phyloP scores from a whole-genome alignment of 2,797 vertebrate species.

The Bradypus variegatus region DNA sequence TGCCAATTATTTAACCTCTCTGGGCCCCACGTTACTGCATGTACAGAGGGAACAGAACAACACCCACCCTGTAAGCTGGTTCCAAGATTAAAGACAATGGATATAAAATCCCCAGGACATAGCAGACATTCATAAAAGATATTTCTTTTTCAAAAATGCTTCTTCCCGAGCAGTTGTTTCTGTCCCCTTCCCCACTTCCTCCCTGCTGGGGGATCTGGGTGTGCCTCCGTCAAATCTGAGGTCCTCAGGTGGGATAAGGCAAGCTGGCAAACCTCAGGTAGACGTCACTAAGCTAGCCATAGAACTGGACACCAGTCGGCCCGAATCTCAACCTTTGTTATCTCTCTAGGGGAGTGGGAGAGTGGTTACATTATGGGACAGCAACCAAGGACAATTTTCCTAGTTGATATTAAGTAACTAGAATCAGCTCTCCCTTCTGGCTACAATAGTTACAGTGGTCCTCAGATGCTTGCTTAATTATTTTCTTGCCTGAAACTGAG shows the following conservation, averaged over 20 bases:
- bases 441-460: neutral
- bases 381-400: neutral
- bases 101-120: neutral
- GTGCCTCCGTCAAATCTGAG: neutral
- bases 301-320: neutral
- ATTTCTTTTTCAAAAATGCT: neutral
- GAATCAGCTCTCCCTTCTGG: neutral
- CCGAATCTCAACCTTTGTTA: neutral
- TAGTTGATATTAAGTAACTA: neutral
- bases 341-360: neutral
- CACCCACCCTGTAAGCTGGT: neutral
- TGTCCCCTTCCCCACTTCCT: neutral
- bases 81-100: neutral
- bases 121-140: neutral
- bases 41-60: neutral
- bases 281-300: neutral
- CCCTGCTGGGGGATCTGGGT: neutral
- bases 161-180: neutral
- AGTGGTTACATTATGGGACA: neutral
- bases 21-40: neutral
- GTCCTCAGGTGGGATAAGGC: neutral
- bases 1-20: neutral
- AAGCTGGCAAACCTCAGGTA: neutral
- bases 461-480: neutral
- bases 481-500: neutral